Evolutionary conservation across 1,140 invertebrate genomes (phyloP), one percentile per base, ranked within the genome.

Genomic region (Cotesia glomerata): DNA sequence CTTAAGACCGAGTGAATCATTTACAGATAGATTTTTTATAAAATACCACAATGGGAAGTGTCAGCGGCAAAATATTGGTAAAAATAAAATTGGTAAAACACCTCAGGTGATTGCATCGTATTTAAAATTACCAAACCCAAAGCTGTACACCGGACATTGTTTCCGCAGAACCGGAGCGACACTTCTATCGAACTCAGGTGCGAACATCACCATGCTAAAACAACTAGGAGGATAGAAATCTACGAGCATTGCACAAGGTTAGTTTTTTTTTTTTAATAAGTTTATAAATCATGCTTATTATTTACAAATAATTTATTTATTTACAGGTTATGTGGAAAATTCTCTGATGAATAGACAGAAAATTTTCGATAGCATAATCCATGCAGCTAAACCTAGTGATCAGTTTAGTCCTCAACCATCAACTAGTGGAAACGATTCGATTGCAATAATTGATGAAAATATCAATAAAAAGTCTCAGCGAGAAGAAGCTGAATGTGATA

Each of bases 101-200:
- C 64, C 71, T 45, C 52, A 64, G 11, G 16, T 34, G 5, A 71
- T 65, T 13, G 70, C 56, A 0, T 32, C 59, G 11, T 16, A 32
- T 72, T 67, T 72, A 26, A 71, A 64, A 34, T 52, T 49, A 54
- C 59, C 59, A 13, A 71, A 71, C 49, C 13, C 59, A 14, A 67
- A 72, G 66, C 49, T 66, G 9, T 73, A 73, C 51, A 73, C 64
- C 7, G 65, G 67, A 26, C 72, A 69, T 36, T 74, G 65, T 63
- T 69, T 62, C n/a, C 34, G 72, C 7, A 69, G 72, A 63, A 73
- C 72, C 45, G 64, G 64, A 4, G 72, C 72, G 9, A 73, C 72
- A 35, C 34, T 69, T 11, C 35, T 68, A 45, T 73, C 72, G 0
- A 36, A 72, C 34, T 66, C 72, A n/a, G 72, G 72, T 52, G 65